Evolutionary conservation across 2,888 invertebrate genomes (phyloP), one percentile per base, ranked within the genome.

Genomic region (Brenthis hecate): DNA sequence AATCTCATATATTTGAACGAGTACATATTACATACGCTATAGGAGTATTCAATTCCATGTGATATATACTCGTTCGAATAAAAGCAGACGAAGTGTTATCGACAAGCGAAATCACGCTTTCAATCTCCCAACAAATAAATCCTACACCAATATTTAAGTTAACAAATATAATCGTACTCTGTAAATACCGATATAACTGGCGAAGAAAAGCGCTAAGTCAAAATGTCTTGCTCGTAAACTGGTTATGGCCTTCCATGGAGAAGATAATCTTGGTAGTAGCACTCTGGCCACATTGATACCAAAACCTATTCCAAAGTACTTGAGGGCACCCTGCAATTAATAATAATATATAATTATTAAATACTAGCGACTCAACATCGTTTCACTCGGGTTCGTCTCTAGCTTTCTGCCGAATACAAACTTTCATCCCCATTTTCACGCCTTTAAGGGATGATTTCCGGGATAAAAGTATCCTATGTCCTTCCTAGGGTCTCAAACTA

Each of bases 171-270:
- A 73, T 86, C 89, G 86, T 91, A 93, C 93, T 91, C 92, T 90
- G 84, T 93, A 93, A 85, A 93, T 93, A 89, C 92, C 93, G 74
- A 92, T 91, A 84, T 93, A 93, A 79, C 89, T 88, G 79, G 90
- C 87, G 80, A 92, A 90, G 82, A 93, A 93, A 65, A 92, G 71
- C 23, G 87, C 93, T 77, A 92, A 79, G 61, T 83, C 88, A 72
- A 92, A 86, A 72, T 93, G 89, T 56, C 82, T 84, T n/a, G 80
- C 73, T 69, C 86, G 80, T 56, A 92, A 81, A 0, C 83, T 83
- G 1, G 86, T 81, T 6, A 93, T 66, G 0, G 91, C 92, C 70
- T 78, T 85, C 1, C 87, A 16, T 0, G 93, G 93, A 1, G 83
- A 78, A 3, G 71, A 74, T 23, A 92, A 80, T 63, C 81, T 83